Conservation (phyloP, 2,113 vertebrate genomes). For the Odobenus rosmarus region DNA sequence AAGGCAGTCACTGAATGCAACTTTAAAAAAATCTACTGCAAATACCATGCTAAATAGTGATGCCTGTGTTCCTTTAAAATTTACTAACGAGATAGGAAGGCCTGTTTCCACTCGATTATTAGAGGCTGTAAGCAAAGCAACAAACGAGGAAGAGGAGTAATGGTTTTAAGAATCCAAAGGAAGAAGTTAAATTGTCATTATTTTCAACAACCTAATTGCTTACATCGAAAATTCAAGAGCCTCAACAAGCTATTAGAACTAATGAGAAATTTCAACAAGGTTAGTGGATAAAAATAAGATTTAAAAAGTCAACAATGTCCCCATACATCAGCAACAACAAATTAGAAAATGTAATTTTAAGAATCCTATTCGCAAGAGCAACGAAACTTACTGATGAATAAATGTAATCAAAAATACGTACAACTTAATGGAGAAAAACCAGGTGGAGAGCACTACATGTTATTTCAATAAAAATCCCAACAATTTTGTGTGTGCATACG, state of each 20-base stretch:
- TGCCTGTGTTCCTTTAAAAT: slow-evolving; percentile 1
- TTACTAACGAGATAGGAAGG: background rate
- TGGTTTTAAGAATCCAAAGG: slow-evolving; percentile 36
- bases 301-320: slow-evolving; percentile 17
- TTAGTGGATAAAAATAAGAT: slow-evolving; percentile 61
- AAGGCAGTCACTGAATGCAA: background rate
- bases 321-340: slow-evolving; percentile 25
- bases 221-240: slow-evolving; percentile 61
- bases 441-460: background rate
- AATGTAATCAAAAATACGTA: slow-evolving; percentile 48
- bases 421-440: slow-evolving; percentile 18
- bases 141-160: slow-evolving; percentile 4
- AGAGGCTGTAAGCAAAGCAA: slow-evolving; percentile 6
- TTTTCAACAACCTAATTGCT: slow-evolving; percentile 60
- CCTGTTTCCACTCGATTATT: slow-evolving; percentile 42
- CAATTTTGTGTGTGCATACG: background rate
- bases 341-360: slow-evolving; percentile 68
- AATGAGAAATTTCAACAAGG: slow-evolving; percentile 56
- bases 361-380: slow-evolving; percentile 25
- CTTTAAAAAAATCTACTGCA: slow-evolving; percentile 4
- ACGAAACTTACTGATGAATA: slow-evolving; percentile 15
- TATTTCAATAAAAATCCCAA: slow-evolving; percentile 14
- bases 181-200: slow-evolving; percentile 46
- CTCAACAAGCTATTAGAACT: slow-evolving; percentile 46
- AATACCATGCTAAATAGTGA: slow-evolving; percentile 16